These are phyloP conservation scores for Promerops cafer DNA, from an alignment of 2,113 vertebrate genomes.

Conservation along the genomic window DNA sequence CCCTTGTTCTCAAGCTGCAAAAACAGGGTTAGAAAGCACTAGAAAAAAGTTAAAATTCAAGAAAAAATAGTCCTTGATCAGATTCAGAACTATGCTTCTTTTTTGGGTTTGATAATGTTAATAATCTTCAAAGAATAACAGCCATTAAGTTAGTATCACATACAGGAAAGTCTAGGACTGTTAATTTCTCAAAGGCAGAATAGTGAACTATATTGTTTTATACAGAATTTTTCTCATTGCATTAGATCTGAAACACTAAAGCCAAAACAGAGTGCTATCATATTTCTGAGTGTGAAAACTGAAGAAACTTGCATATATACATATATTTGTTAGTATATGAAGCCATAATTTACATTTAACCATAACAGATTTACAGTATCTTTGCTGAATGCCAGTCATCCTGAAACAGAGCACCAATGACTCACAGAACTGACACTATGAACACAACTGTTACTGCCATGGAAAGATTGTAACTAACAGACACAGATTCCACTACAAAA, in stretches of 20 bases:
- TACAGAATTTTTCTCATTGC: neutral
- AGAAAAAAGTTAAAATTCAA: neutral
- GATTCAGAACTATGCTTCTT: neutral
- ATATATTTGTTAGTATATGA: neutral
- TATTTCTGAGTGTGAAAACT: neutral
- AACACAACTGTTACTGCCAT: neutral
- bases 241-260: neutral
- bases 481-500: neutral
- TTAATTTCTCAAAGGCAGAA: neutral
- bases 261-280: neutral
- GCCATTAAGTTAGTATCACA: neutral
- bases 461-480: neutral
- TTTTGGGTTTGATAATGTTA: neutral
- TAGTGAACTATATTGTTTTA: neutral
- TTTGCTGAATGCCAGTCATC: neutral
- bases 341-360: neutral
- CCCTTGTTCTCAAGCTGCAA: neutral
- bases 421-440: neutral
- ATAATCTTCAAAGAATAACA: neutral
- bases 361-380: neutral
- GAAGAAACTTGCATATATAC: neutral
- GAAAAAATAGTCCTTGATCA: neutral
- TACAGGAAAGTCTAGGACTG: neutral
- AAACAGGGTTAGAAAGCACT: neutral
- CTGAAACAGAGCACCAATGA: neutral